Evolutionary conservation across 2,888 invertebrate genomes (phyloP).

Genomic region (Hyppa rectilinea): DNA sequence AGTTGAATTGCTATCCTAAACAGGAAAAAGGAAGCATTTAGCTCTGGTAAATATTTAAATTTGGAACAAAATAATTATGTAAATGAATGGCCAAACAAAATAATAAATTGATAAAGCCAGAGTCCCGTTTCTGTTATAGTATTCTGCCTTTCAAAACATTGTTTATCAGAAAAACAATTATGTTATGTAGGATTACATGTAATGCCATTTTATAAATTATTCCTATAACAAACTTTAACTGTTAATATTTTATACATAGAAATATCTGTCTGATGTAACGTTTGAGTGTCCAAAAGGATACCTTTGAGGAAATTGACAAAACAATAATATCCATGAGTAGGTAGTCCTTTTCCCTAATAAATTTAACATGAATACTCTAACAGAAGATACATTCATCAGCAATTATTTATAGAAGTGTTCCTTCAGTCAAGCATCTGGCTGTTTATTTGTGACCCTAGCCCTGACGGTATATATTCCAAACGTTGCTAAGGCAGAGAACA

Average conservation of each 20-base stretch:
- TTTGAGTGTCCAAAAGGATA: conserved; percentile 2
- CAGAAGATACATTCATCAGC: not conserved
- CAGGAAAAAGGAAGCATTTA: conserved; percentile 31
- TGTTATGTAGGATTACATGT: not conserved
- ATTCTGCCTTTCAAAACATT: not conserved
- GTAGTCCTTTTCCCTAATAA: conserved; percentile 29
- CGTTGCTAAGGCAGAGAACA: conserved; percentile 40
- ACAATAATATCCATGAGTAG: not conserved
- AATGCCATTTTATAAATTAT: not conserved
- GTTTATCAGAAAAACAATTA: not conserved
- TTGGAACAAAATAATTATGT: conserved; percentile 18
- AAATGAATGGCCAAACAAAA: conserved; percentile 7
- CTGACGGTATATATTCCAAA: conserved; percentile 46
- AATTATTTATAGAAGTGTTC: conserved; percentile 1
- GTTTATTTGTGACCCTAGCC: conserved; percentile 38
- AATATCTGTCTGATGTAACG: not conserved
- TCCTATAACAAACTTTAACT: not conserved
- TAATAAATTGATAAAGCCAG: not conserved
- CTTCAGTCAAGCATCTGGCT: conserved; percentile 20
- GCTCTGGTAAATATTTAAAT: conserved; percentile 13
- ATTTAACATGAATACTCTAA: not conserved
- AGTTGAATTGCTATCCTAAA: conserved; percentile 33
- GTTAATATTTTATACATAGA: not conserved
- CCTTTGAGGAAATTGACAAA: conserved; percentile 33
- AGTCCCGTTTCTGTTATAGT: not conserved